These are phyloP conservation scores for Penaeus chinensis DNA, from an alignment of 1,140 invertebrate species.

Conservation along the genomic window DNA sequence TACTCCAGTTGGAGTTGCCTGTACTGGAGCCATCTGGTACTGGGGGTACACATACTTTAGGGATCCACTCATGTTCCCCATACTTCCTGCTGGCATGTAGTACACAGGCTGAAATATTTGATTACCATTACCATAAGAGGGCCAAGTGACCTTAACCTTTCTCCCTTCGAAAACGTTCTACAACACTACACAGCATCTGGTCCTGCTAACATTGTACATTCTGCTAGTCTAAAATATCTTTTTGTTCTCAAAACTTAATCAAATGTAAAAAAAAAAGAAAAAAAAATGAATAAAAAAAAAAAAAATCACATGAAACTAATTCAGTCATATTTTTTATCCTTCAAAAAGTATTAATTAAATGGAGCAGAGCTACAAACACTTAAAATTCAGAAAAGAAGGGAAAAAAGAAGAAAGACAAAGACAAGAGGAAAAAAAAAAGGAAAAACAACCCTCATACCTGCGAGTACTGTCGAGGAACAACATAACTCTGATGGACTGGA, in stretches of 20 bases:
- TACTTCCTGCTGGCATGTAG: constrained; percentile 52
- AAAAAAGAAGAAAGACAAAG: not conserved
- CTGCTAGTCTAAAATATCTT: too few relatives aligned
- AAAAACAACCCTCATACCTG: constrained; percentile 29
- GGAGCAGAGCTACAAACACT: too few relatives aligned
- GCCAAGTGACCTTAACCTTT: not conserved
- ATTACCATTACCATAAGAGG: not conserved
- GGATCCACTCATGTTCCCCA: constrained; percentile 39
- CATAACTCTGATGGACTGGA: constrained; percentile 42
- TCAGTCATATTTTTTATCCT: too few relatives aligned
- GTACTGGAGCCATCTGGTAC: constrained; percentile 54
- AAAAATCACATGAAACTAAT: not conserved
- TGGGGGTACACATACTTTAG: constrained; percentile 60
- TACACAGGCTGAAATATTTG: constrained; percentile 48
- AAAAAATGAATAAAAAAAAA: not conserved
- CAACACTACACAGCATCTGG: too few relatives aligned
- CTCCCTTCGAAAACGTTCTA: not conserved
- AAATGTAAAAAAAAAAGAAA: too few relatives aligned
- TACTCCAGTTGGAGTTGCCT: constrained; percentile 38
- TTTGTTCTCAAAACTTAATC: too few relatives aligned
- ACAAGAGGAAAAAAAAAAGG: not conserved
- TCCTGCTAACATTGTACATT: too few relatives aligned
- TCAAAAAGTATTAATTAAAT: too few relatives aligned
- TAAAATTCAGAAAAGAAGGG: too few relatives aligned
- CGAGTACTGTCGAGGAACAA: constrained; percentile 49